phyloP scores from a whole-genome alignment of 2,797 vertebrate species.

The Argyrosomus regius region DNA sequence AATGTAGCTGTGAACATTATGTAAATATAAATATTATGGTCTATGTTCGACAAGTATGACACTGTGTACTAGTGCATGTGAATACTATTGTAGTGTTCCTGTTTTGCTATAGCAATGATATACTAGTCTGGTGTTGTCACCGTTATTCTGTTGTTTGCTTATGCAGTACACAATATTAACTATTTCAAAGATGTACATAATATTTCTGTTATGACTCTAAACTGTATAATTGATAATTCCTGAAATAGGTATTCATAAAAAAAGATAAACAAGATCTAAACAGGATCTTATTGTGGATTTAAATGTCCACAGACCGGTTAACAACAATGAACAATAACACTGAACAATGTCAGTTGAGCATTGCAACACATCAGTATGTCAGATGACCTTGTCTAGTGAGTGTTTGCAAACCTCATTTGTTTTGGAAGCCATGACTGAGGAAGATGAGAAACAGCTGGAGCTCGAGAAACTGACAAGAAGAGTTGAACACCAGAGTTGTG shows the following conservation, averaged over 20 bases:
- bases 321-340: slow-evolving; percentile 49
- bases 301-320: slow-evolving; percentile 29
- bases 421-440: slow-evolving; percentile 36
- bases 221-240: slow-evolving; percentile 63
- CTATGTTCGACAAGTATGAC: slow-evolving; percentile 75
- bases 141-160: slow-evolving; percentile 88
- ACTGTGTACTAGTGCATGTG: slow-evolving; percentile 90
- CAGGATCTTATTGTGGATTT: slow-evolving; percentile 64
- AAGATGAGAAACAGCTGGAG: slow-evolving; percentile 39
- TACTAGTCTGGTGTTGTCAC: slow-evolving; percentile 86
- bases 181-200: slow-evolving; percentile 89
- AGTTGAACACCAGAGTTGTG: slow-evolving; percentile 49
- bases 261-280: slow-evolving; percentile 80
- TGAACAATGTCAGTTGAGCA: slow-evolving; percentile 50
- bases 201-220: slow-evolving; percentile 72
- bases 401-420: slow-evolving; percentile 50
- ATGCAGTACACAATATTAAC: slow-evolving; percentile 84
- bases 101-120: slow-evolving; percentile 80
- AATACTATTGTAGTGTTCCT: slow-evolving; percentile 88
- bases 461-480: slow-evolving; percentile 21
- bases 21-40: slow-evolving; percentile 82
- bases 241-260: slow-evolving; percentile 77
- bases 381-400: slow-evolving; percentile 37
- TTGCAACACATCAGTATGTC: slow-evolving; percentile 67
- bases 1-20: slow-evolving; percentile 87